Conservation (phyloP, 1,140 invertebrate genomes). For the Hyposmocoma kahamanoa region DNA sequence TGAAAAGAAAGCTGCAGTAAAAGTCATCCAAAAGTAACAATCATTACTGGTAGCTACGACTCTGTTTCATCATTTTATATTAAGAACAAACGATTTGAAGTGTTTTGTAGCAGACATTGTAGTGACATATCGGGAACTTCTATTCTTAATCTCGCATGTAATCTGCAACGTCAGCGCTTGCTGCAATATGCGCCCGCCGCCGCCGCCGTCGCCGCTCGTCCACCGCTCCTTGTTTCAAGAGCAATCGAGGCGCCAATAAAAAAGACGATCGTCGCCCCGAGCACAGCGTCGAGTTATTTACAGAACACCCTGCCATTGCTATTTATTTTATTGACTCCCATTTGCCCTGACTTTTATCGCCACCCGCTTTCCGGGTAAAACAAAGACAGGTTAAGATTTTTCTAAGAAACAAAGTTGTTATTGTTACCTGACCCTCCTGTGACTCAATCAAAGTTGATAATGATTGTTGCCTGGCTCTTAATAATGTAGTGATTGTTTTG, state of each 20-base stretch:
- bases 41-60: too few relatives aligned
- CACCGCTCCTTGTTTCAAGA: conserved; percentile 65
- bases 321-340: conserved; percentile 74
- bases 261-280: conserved; percentile 68
- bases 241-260: conserved; percentile 71
- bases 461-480: too few relatives aligned
- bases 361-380: conserved; percentile 62
- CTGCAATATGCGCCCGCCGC: conserved; percentile 41
- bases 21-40: too few relatives aligned
- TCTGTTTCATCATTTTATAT: too few relatives aligned
- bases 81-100: conserved; percentile 10
- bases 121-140: conserved; percentile 39
- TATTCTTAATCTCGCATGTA: conserved; percentile 57
- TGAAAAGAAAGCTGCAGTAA: too few relatives aligned
- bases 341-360: conserved; percentile 70
- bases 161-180: conserved; percentile 56
- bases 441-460: too few relatives aligned
- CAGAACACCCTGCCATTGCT: conserved; percentile 70
- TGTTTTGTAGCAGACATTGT: conserved; percentile 29
- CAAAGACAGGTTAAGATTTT: conserved; percentile 47
- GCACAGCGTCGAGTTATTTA: conserved; percentile 68
- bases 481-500: too few relatives aligned
- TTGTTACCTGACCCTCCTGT: not conserved
- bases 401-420: conserved; percentile 12
- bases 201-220: conserved; percentile 23